These are phyloP conservation scores for Xyrauchen texanus DNA, from an alignment of 2,113 vertebrate species.

Conservation along the genomic window DNA sequence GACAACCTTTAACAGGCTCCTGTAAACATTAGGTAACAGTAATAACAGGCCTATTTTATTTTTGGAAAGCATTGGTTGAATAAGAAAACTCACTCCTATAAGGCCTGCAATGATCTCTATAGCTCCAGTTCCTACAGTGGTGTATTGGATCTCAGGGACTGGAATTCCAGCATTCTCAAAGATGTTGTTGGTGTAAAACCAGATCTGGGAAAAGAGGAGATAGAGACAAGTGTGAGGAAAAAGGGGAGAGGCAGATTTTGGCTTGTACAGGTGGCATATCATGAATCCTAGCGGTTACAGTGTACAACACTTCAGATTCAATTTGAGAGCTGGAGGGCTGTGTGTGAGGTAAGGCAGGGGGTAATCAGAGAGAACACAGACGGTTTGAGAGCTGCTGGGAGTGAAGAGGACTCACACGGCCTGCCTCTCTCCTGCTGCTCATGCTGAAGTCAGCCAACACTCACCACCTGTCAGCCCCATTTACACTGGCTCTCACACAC, in stretches of 20 bases:
- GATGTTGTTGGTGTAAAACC: slow-evolving; percentile 92
- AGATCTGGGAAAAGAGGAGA: slow-evolving; percentile 76
- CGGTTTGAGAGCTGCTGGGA: slow-evolving; percentile 59
- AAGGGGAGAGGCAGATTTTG: slow-evolving; percentile 36
- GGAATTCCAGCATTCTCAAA: slow-evolving; percentile 84
- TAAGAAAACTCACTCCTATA: slow-evolving; percentile 76
- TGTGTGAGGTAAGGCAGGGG: slow-evolving; percentile 56
- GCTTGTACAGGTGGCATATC: slow-evolving; percentile 55
- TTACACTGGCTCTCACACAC: slow-evolving; percentile 46
- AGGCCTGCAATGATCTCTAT: slow-evolving; percentile 85
- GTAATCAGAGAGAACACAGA: slow-evolving; percentile 62
- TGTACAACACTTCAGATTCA: slow-evolving; percentile 63
- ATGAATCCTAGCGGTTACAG: slow-evolving; percentile 52
- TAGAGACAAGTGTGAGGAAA: background rate
- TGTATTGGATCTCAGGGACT: slow-evolving; percentile 80
- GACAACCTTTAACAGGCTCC: background rate
- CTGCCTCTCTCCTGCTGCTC: slow-evolving; percentile 53
- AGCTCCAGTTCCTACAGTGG: slow-evolving; percentile 83
- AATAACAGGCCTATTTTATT: background rate
- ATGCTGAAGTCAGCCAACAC: slow-evolving; percentile 59
- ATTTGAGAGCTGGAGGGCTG: slow-evolving; percentile 59
- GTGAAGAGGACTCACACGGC: slow-evolving; percentile 55
- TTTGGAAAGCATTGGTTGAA: background rate
- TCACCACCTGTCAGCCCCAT: slow-evolving; percentile 63
- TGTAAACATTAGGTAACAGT: background rate